Conservation (phyloP, 1,140 invertebrate genomes). For the Drosophila guanche region DNA sequence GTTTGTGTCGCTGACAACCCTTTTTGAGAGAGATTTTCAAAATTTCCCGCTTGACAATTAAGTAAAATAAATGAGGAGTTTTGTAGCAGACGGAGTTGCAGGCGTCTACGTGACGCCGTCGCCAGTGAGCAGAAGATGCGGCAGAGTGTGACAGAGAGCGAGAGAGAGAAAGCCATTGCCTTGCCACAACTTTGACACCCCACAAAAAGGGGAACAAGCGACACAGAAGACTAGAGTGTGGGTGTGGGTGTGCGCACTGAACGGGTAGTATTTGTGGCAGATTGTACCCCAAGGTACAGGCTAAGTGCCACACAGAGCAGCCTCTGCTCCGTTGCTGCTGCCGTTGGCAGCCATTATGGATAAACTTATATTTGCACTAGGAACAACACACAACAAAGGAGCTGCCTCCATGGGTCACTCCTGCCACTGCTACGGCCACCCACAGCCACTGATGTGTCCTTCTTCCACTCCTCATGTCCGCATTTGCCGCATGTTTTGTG, state of each 20-base stretch:
- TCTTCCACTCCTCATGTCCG: conserved; percentile 5
- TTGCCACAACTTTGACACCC: conserved; percentile 71
- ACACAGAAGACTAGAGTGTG: background rate
- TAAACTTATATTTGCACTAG: conserved; percentile 80
- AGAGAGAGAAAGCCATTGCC: conserved; percentile 1
- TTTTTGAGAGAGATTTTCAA: conserved; percentile 34
- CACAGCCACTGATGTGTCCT: conserved; percentile 6
- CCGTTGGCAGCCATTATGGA: conserved; percentile 75
- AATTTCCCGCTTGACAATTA: conserved; percentile 78
- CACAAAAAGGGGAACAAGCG: conserved; percentile 8
- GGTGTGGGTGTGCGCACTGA: conserved; percentile 32
- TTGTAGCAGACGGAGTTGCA: conserved; percentile 17
- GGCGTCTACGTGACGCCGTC: conserved; percentile 58
- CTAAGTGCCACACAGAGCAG: conserved; percentile 32
- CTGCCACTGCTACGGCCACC: background rate
- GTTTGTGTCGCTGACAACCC: conserved; percentile 64
- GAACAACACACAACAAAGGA: conserved; percentile 69
- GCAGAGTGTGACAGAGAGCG: too few species aligned
- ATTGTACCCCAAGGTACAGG: conserved; percentile 77
- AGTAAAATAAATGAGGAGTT: conserved; percentile 80
- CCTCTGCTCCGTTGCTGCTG: conserved; percentile 26
- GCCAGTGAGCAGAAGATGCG: conserved; percentile 59
- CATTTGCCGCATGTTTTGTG: conserved; percentile 65
- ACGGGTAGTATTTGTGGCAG: conserved; percentile 68
- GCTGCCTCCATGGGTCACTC: conserved; percentile 5